phyloP scores from a whole-genome alignment of 2,113 vertebrate species.

The Pachycephala philippinensis region DNA sequence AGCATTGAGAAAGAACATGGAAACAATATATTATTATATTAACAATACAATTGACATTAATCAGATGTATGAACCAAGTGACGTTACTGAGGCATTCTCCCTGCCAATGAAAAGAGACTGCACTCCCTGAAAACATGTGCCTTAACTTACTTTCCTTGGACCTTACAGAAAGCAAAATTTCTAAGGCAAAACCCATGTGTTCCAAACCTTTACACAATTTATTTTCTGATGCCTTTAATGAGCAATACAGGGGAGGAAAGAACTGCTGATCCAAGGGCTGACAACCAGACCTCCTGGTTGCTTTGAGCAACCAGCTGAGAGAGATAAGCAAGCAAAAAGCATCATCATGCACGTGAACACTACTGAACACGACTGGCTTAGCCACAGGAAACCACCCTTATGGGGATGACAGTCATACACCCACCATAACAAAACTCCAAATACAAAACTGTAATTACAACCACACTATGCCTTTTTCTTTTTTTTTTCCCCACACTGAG shows the following conservation, averaged over 20 bases:
- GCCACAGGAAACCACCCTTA: background rate
- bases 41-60: background rate
- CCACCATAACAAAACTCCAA: background rate
- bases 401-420: background rate
- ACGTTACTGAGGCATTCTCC: background rate
- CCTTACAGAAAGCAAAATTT: background rate
- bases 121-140: background rate
- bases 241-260: background rate
- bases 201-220: background rate
- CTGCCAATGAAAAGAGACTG: background rate
- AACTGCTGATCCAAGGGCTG: background rate
- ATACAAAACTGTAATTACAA: background rate
- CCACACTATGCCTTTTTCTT: background rate
- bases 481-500: background rate
- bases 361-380: background rate
- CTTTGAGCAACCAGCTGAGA: background rate
- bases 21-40: background rate
- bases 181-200: background rate
- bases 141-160: background rate
- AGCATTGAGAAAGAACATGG: background rate
- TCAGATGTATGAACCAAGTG: background rate
- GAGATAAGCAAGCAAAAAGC: background rate
- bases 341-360: accelerated
- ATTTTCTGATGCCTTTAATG: background rate
- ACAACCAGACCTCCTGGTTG: background rate